Conservation (phyloP, 2,888 invertebrate genomes). For the Alitta virens region DNA sequence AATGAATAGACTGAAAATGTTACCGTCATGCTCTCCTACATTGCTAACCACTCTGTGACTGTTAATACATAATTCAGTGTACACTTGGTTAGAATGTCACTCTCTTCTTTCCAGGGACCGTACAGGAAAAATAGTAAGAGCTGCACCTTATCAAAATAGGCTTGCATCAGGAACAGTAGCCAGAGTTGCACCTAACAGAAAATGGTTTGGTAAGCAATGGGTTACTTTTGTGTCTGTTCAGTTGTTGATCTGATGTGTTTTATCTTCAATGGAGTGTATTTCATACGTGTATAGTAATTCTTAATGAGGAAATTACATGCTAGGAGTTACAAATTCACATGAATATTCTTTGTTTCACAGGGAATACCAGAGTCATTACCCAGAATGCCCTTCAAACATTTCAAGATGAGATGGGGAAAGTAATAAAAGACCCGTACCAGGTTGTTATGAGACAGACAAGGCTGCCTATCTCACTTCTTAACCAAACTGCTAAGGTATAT, state of each 20-base stretch:
- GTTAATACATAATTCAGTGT: too few relatives aligned
- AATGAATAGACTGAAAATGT: too few relatives aligned
- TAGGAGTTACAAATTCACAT: background rate
- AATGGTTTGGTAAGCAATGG: conserved; percentile 86
- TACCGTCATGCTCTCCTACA: too few relatives aligned
- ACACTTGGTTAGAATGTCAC: background rate
- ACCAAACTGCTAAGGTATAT: conserved; percentile 70
- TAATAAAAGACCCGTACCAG: conserved; percentile 93
- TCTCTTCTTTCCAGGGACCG: conserved; percentile 63
- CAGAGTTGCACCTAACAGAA: conserved; percentile 93
- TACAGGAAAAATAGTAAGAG: conserved; percentile 80
- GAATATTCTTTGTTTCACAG: conserved; percentile 37
- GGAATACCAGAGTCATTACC: conserved; percentile 91
- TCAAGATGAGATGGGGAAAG: conserved; percentile 90
- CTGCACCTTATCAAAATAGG: conserved; percentile 94
- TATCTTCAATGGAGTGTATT: too few relatives aligned
- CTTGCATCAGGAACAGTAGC: conserved; percentile 85
- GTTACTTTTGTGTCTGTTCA: too few relatives aligned
- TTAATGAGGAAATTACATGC: background rate
- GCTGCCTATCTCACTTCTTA: conserved; percentile 87
- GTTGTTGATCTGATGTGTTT: too few relatives aligned
- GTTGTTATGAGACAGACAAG: conserved; percentile 95
- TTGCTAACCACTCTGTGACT: too few relatives aligned
- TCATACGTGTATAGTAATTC: too few relatives aligned
- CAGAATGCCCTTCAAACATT: conserved; percentile 68